Evolutionary conservation across 2,797 vertebrate genomes (phyloP).

Genomic region (Cryptoblepharus egeriae): DNA sequence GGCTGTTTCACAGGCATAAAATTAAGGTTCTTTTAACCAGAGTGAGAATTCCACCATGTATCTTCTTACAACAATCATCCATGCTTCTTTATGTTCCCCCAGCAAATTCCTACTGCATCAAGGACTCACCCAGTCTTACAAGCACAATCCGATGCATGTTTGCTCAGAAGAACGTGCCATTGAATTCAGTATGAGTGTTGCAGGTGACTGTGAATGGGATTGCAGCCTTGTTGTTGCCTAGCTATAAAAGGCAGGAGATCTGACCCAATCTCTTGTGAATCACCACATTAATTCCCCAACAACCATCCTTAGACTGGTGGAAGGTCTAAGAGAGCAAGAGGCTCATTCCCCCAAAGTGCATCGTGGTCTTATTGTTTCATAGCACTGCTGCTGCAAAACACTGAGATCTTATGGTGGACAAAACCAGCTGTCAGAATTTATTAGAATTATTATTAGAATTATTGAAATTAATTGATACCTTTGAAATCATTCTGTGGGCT

Average conservation of each 20-base stretch:
- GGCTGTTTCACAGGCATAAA: slow-evolving; percentile 10
- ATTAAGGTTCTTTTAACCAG: slow-evolving; percentile 5
- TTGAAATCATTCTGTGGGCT: too few relatives aligned
- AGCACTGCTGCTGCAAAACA: background rate
- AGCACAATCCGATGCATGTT: too few relatives aligned
- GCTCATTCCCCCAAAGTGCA: background rate
- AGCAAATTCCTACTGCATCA: background rate
- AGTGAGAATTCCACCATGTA: slow-evolving; percentile 3
- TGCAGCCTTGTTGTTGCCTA: too few relatives aligned
- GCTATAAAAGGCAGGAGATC: background rate
- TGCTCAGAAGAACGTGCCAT: too few relatives aligned
- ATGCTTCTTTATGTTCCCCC: background rate
- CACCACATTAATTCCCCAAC: background rate
- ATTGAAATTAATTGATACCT: too few relatives aligned
- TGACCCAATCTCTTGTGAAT: background rate
- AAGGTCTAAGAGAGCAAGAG: background rate
- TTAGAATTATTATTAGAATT: too few relatives aligned
- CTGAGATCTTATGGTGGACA: too few relatives aligned
- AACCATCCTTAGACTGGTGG: background rate
- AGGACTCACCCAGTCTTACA: background rate
- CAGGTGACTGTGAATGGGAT: too few relatives aligned
- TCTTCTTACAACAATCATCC: background rate
- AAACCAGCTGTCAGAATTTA: too few relatives aligned
- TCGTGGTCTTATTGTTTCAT: background rate
- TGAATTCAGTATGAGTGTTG: too few relatives aligned